A percentile compares a stretch with the other conserved stretches of the same genome.
Evolutionary conservation across 2,888 invertebrate genomes (phyloP).

Genomic region (Mythimna loreyi): DNA sequence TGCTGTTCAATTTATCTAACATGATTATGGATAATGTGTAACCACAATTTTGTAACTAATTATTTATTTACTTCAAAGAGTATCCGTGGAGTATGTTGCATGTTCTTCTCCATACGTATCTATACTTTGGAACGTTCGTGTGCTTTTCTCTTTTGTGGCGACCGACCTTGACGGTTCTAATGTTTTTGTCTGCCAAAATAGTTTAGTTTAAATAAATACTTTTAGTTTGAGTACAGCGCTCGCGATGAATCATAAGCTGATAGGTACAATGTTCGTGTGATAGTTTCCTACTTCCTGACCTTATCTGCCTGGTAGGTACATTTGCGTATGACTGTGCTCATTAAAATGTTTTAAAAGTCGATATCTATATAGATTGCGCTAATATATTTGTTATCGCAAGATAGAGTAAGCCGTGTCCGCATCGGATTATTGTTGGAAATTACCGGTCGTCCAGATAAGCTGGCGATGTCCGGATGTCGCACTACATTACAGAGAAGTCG

Average conservation of each 20-base stretch:
- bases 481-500: constrained; percentile 4
- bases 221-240: background rate
- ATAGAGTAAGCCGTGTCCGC: background rate
- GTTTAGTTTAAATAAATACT: too few species aligned
- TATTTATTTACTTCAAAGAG: too few species aligned
- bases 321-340: constrained; percentile 17
- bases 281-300: background rate
- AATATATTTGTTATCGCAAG: background rate
- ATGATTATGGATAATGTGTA: too few species aligned
- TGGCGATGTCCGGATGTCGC: constrained; percentile 23
- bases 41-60: too few species aligned
- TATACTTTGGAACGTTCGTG: too few species aligned
- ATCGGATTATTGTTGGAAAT: background rate
- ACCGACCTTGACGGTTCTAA: too few species aligned
- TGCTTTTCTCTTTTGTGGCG: too few species aligned
- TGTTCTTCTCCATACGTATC: too few species aligned
- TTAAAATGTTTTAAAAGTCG: constrained; percentile 10
- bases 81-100: too few species aligned
- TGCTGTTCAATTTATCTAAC: too few species aligned
- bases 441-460: constrained; percentile 1
- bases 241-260: background rate
- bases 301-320: background rate
- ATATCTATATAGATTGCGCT: constrained; percentile 7
- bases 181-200: too few species aligned
- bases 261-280: background rate